These are phyloP conservation scores for Zophobas atratus DNA, from an alignment of 1,140 invertebrate genomes.

Conservation along the genomic window DNA sequence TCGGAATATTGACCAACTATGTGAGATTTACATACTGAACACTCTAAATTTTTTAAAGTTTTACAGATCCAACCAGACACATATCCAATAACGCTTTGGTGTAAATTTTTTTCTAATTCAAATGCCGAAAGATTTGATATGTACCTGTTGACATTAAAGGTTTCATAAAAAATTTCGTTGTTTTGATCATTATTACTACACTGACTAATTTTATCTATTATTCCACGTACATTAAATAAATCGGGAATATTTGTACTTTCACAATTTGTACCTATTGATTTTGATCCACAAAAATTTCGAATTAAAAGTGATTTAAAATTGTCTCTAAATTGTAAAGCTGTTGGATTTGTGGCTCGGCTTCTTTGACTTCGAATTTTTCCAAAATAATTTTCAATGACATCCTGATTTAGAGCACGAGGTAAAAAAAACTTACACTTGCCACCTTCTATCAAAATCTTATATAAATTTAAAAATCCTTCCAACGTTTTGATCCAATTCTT, in stretches of 20 bases:
- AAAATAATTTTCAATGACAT: no score
- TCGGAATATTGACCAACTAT: background rate
- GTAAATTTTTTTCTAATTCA: background rate
- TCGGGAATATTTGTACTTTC: no score
- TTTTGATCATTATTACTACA: background rate
- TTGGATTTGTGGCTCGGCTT: background rate
- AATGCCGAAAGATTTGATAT: background rate
- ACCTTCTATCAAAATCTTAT: no score
- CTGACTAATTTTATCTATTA: background rate
- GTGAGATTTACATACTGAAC: no score
- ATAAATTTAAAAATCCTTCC: background rate
- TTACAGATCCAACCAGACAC: background rate
- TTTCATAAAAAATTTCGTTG: background rate
- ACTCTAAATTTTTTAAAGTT: background rate
- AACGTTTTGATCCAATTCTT: background rate
- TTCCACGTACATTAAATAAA: no score
- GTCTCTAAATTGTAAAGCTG: background rate
- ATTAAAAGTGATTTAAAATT: background rate
- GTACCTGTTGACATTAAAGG: background rate
- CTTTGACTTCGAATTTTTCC: background rate
- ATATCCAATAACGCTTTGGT: background rate
- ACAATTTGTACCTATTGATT: no score
- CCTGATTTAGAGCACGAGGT: no score
- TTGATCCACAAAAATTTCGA: no score
- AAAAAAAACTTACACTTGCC: no score